Conservation (phyloP, 1,140 invertebrate genomes). For the Argopecten irradians region DNA sequence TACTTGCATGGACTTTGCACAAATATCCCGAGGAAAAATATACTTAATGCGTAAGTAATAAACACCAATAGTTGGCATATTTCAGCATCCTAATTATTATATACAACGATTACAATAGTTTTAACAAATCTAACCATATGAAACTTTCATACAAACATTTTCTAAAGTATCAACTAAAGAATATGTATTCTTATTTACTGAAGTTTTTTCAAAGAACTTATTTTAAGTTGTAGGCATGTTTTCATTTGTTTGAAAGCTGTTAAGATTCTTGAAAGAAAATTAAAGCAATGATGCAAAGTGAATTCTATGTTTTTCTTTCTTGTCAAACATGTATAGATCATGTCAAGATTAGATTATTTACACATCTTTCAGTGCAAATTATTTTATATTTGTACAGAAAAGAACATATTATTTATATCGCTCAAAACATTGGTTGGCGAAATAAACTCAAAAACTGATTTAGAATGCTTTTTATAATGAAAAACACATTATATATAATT, state of each 20-base stretch:
- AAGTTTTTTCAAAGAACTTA: too few species aligned
- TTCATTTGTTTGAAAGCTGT: too few species aligned
- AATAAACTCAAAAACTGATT: not conserved
- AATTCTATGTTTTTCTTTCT: not conserved
- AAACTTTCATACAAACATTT: too few species aligned
- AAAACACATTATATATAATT: not conserved
- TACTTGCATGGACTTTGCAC: slow-evolving; percentile 29
- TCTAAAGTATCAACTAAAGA: too few species aligned
- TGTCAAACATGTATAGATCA: not conserved
- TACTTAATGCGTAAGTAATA: not conserved
- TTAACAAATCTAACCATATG: not conserved
- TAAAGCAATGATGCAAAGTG: too few species aligned
- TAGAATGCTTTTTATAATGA: not conserved
- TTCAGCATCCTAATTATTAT: not conserved
- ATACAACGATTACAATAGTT: not conserved
- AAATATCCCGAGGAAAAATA: slow-evolving; percentile 11
- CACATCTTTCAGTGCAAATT: not conserved
- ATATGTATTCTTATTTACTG: too few species aligned
- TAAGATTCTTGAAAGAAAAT: too few species aligned
- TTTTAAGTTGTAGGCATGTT: too few species aligned
- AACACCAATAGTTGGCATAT: not conserved
- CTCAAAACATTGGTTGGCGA: too few species aligned
- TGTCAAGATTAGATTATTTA: not conserved
- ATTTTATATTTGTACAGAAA: not conserved
- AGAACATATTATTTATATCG: too few species aligned